Percentiles rank a stretch among this genome's conserved stretches.
Evolutionary conservation across 2,113 vertebrate genomes (phyloP).

Genomic region (Clarias macrocephalus): DNA sequence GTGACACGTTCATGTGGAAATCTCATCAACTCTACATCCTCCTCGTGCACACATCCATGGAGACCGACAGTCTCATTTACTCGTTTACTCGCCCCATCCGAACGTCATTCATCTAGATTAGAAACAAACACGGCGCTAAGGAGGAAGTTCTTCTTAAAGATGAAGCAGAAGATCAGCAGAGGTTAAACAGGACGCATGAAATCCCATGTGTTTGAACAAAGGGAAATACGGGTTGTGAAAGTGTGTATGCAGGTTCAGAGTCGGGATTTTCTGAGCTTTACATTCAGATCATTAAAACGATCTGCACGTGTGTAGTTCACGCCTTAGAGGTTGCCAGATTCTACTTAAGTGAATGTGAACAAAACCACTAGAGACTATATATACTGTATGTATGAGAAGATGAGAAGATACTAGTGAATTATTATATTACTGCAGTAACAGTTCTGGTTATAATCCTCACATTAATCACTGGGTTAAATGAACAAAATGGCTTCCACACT

Average conservation of each 20-base stretch:
- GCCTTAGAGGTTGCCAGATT: neutral
- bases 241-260: neutral
- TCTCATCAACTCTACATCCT: conserved; percentile 12
- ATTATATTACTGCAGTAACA: neutral
- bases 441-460: neutral
- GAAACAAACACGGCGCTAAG: neutral
- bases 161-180: neutral
- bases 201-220: neutral
- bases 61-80: neutral
- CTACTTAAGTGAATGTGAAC: neutral
- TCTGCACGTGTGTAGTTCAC: neutral
- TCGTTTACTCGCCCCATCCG: neutral
- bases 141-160: neutral
- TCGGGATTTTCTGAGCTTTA: neutral
- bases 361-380: too few species aligned
- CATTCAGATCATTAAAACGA: neutral
- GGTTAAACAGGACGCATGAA: neutral
- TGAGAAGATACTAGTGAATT: neutral
- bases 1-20: conserved; percentile 7
- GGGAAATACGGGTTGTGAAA: neutral
- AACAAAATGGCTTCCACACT: neutral
- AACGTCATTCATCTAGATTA: neutral
- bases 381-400: neutral
- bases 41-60: conserved; percentile 1
- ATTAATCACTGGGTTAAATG: neutral